Evolutionary conservation across 2,113 vertebrate species (phyloP), one percentile per base, ranked within the genome.

Genomic region (Formicarius rufipectus): DNA sequence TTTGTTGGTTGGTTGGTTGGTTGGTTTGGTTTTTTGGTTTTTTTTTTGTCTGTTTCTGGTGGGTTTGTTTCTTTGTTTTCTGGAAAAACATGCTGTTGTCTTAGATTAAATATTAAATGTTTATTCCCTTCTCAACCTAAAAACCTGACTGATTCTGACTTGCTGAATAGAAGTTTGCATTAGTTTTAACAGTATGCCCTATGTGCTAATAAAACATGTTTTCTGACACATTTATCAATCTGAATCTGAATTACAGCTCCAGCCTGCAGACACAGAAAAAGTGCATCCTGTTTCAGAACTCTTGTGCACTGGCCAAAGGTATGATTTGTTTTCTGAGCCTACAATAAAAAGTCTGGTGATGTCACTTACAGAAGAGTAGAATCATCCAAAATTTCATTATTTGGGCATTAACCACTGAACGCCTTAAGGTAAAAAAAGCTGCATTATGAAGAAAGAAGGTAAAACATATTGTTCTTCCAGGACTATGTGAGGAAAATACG

Each of bases 321-420:
- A 66, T 85, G 21, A 91, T 93, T 73, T 95, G 44, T 86, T 96
- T 95, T 87, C 78, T 42, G 44, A 69, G 28, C 87, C 67, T 17
- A 42, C 6, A 66, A 55, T 87, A 87, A 94, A 89, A 84, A 11
- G 9, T 68, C 42, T 72, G 5, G 7, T 89, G 58, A 79, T 66
- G 28, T 39, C 73, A 59, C 12, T 39, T 80, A 81, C 31, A 53
- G 35, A 82, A 40, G 4, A 11, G 10, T 53, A 81, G 22, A 80
- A 80, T 85, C 39, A 8, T 45, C 9, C 17, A 60, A 45, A 85
- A 84, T 91, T 45, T 50, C 16, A 66, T 87, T 66, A 89, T 49
- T 58, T 45, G 50, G 14, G 10, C 21, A 85, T 72, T 90, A 85
- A 82, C 4, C 7, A 37, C 27, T 68, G n/a, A 63, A 83, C 80